Percentiles rank a stretch among this genome's conserved stretches.
phyloP scores from a whole-genome alignment of 2,113 vertebrate genomes.

The Trogon surrucura region DNA sequence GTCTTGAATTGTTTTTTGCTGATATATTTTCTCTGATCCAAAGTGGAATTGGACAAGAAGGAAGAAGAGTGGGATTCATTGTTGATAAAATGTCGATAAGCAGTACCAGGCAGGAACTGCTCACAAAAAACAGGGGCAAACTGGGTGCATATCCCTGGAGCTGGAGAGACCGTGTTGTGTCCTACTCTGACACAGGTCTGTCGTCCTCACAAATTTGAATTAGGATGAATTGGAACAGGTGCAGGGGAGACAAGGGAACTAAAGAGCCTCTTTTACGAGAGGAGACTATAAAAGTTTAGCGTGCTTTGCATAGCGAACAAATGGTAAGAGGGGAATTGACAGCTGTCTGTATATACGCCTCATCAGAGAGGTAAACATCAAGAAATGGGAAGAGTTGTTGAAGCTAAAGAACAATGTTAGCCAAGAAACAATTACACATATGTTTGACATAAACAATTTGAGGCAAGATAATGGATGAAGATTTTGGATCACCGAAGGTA shows the following conservation, averaged over 20 bases:
- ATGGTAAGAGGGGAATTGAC: not conserved
- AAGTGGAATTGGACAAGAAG: not conserved
- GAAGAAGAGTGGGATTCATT: not conserved
- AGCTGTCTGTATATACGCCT: not conserved
- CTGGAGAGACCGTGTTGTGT: not conserved
- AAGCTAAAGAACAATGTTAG: not conserved
- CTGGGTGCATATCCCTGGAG: not conserved
- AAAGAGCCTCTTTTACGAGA: slow-evolving; percentile 19
- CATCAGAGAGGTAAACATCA: not conserved
- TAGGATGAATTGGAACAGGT: slow-evolving; percentile 28
- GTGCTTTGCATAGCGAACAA: not conserved
- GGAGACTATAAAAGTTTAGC: slow-evolving; percentile 3
- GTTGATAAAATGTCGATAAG: not conserved
- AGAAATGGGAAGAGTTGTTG: not conserved
- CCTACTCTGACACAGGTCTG: not conserved
- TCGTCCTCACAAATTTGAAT: not conserved
- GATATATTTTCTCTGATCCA: not conserved
- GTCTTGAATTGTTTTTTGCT: not conserved
- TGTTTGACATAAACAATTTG: not conserved
- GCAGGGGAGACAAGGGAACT: not conserved
- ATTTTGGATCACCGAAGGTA: not conserved
- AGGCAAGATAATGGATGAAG: not conserved
- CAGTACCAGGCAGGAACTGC: not conserved
- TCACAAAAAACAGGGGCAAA: not conserved
- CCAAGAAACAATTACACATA: not conserved